phyloP scores from a whole-genome alignment of 2,888 invertebrate genomes.

The Callimorpha dominula region DNA sequence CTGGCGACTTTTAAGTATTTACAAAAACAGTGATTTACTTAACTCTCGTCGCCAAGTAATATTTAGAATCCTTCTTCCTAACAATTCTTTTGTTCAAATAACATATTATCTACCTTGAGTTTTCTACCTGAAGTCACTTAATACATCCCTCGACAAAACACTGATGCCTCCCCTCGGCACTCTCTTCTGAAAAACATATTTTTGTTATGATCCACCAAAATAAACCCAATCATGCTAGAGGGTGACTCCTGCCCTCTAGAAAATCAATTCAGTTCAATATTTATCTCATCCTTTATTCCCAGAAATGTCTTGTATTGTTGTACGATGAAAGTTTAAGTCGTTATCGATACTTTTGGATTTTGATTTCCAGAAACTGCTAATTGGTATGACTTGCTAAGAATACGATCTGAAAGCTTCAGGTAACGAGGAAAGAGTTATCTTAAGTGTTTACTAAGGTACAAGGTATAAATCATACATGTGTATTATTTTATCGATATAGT shows the following conservation, averaged over 20 bases:
- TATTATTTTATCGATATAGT: no score
- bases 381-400: neutral
- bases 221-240: conserved; percentile 70
- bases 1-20: neutral
- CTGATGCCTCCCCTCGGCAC: conserved; percentile 24
- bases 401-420: no score
- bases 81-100: neutral
- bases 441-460: no score
- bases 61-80: neutral
- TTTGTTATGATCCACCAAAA: conserved; percentile 67
- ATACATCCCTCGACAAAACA: conserved; percentile 36
- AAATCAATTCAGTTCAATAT: conserved; percentile 62
- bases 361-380: neutral
- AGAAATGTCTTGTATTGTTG: conserved; percentile 21
- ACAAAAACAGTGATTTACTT: neutral
- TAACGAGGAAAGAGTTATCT: no score
- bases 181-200: conserved; percentile 56
- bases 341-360: no score
- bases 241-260: conserved; percentile 50
- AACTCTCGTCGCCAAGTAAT: neutral
- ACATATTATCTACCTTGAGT: conserved; percentile 1
- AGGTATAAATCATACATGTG: no score
- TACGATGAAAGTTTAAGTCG: neutral
- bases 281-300: conserved; percentile 44
- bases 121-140: conserved; percentile 31